Evolutionary conservation across 2,797 vertebrate species (phyloP).

Genomic region (Peromyscus melanophrys): DNA sequence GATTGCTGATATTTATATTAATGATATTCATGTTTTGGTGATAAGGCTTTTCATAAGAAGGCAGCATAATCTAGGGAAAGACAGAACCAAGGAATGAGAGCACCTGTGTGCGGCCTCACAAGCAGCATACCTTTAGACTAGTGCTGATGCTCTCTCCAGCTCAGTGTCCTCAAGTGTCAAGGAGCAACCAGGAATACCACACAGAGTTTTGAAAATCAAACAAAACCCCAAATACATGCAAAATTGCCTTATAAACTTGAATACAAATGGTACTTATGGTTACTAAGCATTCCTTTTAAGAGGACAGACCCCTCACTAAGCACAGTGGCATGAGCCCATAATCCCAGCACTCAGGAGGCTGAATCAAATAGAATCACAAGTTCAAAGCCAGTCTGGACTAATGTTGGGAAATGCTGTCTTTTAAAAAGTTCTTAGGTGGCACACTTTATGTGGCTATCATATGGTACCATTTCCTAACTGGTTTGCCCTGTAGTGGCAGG

Average conservation of each 20-base stretch:
- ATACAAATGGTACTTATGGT: not conserved
- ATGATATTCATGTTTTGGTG: constrained; percentile 6
- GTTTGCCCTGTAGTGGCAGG: not conserved
- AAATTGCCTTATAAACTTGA: not conserved
- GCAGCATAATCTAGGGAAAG: not conserved
- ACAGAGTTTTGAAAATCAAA: not conserved
- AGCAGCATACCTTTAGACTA: not conserved
- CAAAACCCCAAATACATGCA: not conserved
- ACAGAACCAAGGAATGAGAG: not conserved
- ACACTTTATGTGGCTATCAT: not conserved
- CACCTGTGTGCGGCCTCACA: not conserved
- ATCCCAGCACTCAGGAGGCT: not conserved
- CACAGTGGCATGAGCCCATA: not conserved
- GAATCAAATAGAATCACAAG: not conserved
- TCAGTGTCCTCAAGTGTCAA: not conserved
- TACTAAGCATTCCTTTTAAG: not conserved
- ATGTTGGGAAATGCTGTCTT: not conserved
- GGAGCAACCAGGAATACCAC: not conserved
- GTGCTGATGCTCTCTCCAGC: not conserved
- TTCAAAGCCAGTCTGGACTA: not conserved
- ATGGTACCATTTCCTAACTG: not conserved
- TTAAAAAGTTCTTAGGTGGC: not conserved
- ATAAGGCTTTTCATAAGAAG: constrained; percentile 32
- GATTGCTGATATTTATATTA: not conserved
- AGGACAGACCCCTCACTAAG: not conserved